Base-by-base conservation (phyloP, 2,113 vertebrate species). In the Psittacus erithacus region DNA sequence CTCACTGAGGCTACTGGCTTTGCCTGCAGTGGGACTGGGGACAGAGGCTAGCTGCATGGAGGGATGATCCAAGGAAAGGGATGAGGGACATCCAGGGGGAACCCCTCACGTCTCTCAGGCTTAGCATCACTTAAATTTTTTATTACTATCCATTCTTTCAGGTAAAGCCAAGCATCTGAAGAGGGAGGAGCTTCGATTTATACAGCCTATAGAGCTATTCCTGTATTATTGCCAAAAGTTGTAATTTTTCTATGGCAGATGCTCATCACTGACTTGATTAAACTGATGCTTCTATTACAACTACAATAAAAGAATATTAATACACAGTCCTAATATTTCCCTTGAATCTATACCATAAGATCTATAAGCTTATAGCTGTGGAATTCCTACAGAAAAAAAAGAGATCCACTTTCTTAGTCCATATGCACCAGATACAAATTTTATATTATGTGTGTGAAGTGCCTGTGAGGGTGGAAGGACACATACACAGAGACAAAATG, bases 11-110 rank as follows among this genome's bases (percentile, higher is more conserved):
- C 5, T 1, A 43, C 25, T 2, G 0, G 60, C 43, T 75, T 77
- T 2, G 1, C 49, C 25, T 10, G 0, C n/a, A 4, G 31, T 1
- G 1, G 13, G 38, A 50, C 13, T 63, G 50, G 35, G 44, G 33
- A 29, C 1, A 1, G 15, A 13, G 13, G 4, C 3, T 35, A 29
- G 13, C 22, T 62, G 47, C 55, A 12, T 16, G 4, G 60, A 88
- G 38, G 17, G 9, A 52, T 2, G 2, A 5, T 25, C 19, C 11
- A 43, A 60, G 74, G n/a, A n/a, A 76, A 79, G 6, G 17, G 24
- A 29, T 2, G 4, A 53, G 20, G 5, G 17, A 65, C 1, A 8
- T 44, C 29, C 23, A 28, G 17, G 6, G 31, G 11, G 9, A 69
- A 44, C 11, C 6, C 41, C 17, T 85, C 38, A 44, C 8, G 29